Percentiles rank a stretch among this genome's conserved stretches.
These are phyloP conservation scores for Drosophila bocqueti DNA, from an alignment of 1,140 invertebrate species.

Conservation along the genomic window DNA sequence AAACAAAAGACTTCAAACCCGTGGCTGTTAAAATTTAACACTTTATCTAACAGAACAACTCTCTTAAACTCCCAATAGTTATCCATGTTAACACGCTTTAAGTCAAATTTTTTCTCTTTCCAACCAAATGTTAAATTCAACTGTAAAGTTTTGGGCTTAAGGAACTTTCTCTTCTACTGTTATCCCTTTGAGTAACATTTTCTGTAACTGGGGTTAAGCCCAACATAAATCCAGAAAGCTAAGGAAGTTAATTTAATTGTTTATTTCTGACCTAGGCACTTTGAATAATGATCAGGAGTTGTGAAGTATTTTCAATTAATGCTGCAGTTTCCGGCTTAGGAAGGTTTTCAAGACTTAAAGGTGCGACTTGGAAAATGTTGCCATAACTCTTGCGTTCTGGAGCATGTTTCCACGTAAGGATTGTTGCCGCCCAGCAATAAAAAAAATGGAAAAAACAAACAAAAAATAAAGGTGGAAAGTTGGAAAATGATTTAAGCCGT, in stretches of 20 bases:
- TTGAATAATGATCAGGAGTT: constrained; percentile 17
- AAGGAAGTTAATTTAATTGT: constrained; percentile 15
- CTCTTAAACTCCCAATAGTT: not conserved
- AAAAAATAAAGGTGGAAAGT: constrained; percentile 11
- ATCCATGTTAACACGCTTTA: not conserved
- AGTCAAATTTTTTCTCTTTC: not conserved
- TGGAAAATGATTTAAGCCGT: constrained; percentile 58
- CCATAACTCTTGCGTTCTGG: constrained; percentile 22
- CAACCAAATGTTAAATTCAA: not conserved
- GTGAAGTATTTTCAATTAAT: constrained; percentile 42
- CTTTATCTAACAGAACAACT: not conserved
- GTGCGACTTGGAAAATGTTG: constrained; percentile 5
- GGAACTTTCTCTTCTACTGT: constrained; percentile 8
- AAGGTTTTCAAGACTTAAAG: constrained; percentile 10
- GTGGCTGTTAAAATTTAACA: not conserved
- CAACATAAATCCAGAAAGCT: not conserved
- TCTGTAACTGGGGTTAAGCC: not conserved
- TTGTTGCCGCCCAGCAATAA: constrained; percentile 34
- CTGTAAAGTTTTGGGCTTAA: not conserved
- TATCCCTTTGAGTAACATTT: not conserved
- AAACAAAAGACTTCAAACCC: constrained; percentile 3
- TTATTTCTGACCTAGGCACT: not conserved
- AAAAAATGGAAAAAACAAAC: constrained; percentile 10
- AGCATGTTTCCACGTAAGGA: constrained; percentile 7
- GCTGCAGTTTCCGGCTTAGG: constrained; percentile 13